Evolutionary conservation across 1,140 invertebrate species (phyloP), one percentile per base, ranked within the genome.

Genomic region (Gerris buenoi): DNA sequence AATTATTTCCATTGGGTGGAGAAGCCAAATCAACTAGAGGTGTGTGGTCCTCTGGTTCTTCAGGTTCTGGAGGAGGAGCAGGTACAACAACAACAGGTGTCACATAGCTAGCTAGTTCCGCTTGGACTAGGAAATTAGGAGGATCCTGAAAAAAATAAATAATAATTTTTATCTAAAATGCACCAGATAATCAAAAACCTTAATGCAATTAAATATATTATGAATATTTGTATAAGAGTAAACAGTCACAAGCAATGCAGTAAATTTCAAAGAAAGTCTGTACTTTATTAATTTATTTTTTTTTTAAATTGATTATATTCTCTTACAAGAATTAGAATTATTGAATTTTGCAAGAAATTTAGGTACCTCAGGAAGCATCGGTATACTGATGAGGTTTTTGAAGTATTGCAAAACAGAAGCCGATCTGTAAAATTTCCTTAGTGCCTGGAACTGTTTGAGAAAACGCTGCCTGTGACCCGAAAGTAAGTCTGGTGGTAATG

Each of bases 401-500:
- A 98, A 99, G 81, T 98, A 99, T 77, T 99, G 97, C 72, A 99
- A 82, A 73, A 89, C 95, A 73, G 88, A 88, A 3, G 95, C 89
- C 71, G 88, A 92, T 72, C 91, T 85, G 77, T 98, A 99, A 80
- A 99, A 98, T 71, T 87, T 84, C 76, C 94, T 92, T 28, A 98
- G 79, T 71, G 87, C 85, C 70, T 86, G 84, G 77, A 98, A 99
- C 74, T 96, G 89, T 73, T 91, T 88, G 25, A 88, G 78, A 77
- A 95, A 98, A 71, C 96, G 81, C 72, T 95, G 87, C 66, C 96
- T 81, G 77, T 99, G 97, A 3, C 95, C 97, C 58, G 83, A 64
- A 10, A 99, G 79, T 15, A 91, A 89, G 78, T 98, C 95, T 18
- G 92, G 84, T 1, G 95, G 91, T 67, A 98, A 79, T 70, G 88